Evolutionary conservation across 2,113 vertebrate species (phyloP).

Genomic region (Oplegnathus fasciatus): DNA sequence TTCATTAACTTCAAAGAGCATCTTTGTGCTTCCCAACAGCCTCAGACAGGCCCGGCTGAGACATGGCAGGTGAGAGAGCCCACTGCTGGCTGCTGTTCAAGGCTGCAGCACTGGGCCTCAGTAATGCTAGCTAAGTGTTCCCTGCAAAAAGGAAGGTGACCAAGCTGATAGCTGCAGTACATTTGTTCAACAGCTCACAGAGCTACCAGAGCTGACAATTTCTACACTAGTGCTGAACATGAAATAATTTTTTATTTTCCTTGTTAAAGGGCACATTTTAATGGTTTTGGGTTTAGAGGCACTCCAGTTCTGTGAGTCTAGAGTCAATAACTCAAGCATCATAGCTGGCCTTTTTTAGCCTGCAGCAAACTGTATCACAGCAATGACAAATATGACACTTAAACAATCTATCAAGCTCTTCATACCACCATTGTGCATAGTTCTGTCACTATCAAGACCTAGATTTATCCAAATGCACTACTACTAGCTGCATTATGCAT

Average conservation of each 20-base stretch:
- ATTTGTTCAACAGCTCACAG: constrained; percentile 27
- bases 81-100: constrained; percentile 69
- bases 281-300: constrained; percentile 4
- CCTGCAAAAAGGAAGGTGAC: constrained; percentile 52
- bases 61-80: constrained; percentile 59
- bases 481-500: constrained; percentile 33
- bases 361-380: constrained; percentile 26
- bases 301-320: not conserved
- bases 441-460: not conserved
- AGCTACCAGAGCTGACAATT: constrained; percentile 3
- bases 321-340: constrained; percentile 7
- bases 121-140: constrained; percentile 40
- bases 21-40: constrained; percentile 63
- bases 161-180: not conserved
- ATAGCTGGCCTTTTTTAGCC: constrained; percentile 14
- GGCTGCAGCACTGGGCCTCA: constrained; percentile 56
- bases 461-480: constrained; percentile 6
- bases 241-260: not conserved
- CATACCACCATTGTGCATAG: not conserved
- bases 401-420: not conserved
- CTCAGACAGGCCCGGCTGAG: constrained; percentile 54
- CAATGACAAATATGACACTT: constrained; percentile 17
- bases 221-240: not conserved
- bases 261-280: constrained; percentile 21
- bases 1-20: constrained; percentile 78